Conservation (phyloP, 2,888 invertebrate genomes). For the Ecliptopera silaceata region DNA sequence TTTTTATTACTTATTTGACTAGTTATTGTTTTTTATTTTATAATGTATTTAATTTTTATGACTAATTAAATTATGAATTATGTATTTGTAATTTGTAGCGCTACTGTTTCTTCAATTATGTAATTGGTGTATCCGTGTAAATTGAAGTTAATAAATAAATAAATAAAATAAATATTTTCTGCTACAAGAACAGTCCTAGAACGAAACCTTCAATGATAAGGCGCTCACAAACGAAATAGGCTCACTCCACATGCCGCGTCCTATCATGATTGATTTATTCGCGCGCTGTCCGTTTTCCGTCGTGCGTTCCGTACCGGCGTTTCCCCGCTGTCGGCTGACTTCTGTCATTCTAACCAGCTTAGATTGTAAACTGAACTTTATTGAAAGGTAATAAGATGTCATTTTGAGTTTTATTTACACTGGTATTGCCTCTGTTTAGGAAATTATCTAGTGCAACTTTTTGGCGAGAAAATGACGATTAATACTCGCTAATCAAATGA, state of each 20-base stretch:
- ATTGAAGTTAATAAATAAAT: no score
- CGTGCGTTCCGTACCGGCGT: slow-evolving; percentile 51
- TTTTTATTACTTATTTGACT: no score
- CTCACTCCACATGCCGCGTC: slow-evolving; percentile 22
- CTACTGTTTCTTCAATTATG: no score
- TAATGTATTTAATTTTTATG: no score
- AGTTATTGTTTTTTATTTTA: no score
- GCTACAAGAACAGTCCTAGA: slow-evolving; percentile 2
- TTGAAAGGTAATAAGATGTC: neutral
- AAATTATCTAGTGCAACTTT: no score
- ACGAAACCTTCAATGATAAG: slow-evolving; percentile 22
- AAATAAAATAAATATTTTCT: neutral
- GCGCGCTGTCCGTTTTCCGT: slow-evolving; percentile 44
- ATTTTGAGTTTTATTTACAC: neutral
- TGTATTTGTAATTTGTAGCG: no score
- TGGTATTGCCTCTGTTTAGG: neutral
- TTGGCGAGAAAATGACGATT: no score
- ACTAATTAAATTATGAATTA: no score
- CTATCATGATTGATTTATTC: slow-evolving; percentile 55
- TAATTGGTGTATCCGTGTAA: no score
- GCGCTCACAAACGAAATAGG: slow-evolving; percentile 23
- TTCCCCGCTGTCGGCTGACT: slow-evolving; percentile 48
- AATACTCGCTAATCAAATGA: no score
- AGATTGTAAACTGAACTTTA: neutral
- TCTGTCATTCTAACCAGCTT: neutral